These are phyloP conservation scores for Matsumyia berberina DNA, from an alignment of 2,888 invertebrate species.

Conservation along the genomic window DNA sequence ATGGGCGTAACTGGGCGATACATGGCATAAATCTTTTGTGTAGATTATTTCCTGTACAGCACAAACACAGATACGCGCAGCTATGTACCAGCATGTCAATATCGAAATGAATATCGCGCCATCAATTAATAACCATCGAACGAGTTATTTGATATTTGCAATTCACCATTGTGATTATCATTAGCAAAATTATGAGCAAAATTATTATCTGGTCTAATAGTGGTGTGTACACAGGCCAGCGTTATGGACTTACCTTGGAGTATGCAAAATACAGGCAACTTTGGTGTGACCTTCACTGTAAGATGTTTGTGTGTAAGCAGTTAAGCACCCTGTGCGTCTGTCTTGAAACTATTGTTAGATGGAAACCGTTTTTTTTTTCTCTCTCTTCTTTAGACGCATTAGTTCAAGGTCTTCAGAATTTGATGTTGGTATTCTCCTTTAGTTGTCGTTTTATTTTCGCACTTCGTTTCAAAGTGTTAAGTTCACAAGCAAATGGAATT, in stretches of 20 bases:
- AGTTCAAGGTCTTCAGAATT: slow-evolving; percentile 39
- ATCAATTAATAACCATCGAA: slow-evolving; percentile 19
- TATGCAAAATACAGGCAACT: slow-evolving; percentile 25
- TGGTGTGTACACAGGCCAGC: neutral
- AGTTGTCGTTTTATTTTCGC: slow-evolving; percentile 22
- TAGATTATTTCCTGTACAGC: slow-evolving; percentile 19
- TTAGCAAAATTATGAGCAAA: slow-evolving; percentile 1
- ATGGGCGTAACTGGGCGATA: slow-evolving; percentile 12
- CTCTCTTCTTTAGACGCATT: slow-evolving; percentile 1
- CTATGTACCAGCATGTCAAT: slow-evolving; percentile 5
- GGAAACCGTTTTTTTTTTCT: slow-evolving; percentile 5
- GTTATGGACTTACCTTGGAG: neutral
- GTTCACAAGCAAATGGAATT: slow-evolving; percentile 29
- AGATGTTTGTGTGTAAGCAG: neutral
- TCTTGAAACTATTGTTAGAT: slow-evolving; percentile 12
- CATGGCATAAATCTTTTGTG: neutral
- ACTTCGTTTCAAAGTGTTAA: slow-evolving; percentile 21
- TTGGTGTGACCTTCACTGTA: slow-evolving; percentile 22
- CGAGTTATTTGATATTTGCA: slow-evolving; percentile 44
- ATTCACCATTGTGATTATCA: slow-evolving; percentile 7
- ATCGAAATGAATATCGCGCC: slow-evolving; percentile 6
- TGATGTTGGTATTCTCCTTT: slow-evolving; percentile 1
- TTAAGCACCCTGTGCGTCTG: neutral
- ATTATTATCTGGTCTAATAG: slow-evolving; percentile 8
- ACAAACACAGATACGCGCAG: neutral